Evolutionary conservation across 2,888 invertebrate genomes (phyloP), one percentile per base, ranked within the genome.

Genomic region (Drosophila kambysellisi): DNA sequence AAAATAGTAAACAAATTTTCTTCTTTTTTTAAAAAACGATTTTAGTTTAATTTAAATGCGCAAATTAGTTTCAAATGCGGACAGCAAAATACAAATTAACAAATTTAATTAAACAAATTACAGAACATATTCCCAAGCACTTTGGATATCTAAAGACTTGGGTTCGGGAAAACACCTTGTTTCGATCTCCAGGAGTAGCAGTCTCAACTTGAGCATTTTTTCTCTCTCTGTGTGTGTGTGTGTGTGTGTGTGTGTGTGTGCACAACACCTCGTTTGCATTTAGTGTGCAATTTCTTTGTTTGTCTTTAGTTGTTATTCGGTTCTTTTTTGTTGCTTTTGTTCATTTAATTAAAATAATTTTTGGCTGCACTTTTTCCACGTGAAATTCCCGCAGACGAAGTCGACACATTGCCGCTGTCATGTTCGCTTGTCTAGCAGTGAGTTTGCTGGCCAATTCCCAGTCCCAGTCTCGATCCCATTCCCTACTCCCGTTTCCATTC

Each of bases 271-370:
- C 81, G 63, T 51, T 54, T 51, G 17, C 48, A 61, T 35, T 35
- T 20, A 37, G 11, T 53, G 30, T 74, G 12, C n/a, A 8, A 39
- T 30, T 17, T 37, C 4, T 29, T 57, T 59, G 67, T 58, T 73
- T 51, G 61, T 33, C 53, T 58, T 39, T 43, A 41, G 53, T 50
- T 35, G 56, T 30, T 29, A 17, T n/a, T 30, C 6, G 20, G 11
- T 25, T 58, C 39, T 54, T 41, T 59, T 41, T 80, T 83, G 84
- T 88, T 46, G 46, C 48, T 53, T 59, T 60, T 46, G 58, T 43
- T 59, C 48, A 78, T 83, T 88, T 87, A 87, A 87, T 87, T 87
- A 87, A 87, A 87, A 87, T 86, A 78, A 88, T 83, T 88, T 80
- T 81, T 70, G 70, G 70, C 82, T 80, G 83, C 72, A 79, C 71